phyloP scores from a whole-genome alignment of 2,797 vertebrate species.

The Kryptopterus vitreolus region DNA sequence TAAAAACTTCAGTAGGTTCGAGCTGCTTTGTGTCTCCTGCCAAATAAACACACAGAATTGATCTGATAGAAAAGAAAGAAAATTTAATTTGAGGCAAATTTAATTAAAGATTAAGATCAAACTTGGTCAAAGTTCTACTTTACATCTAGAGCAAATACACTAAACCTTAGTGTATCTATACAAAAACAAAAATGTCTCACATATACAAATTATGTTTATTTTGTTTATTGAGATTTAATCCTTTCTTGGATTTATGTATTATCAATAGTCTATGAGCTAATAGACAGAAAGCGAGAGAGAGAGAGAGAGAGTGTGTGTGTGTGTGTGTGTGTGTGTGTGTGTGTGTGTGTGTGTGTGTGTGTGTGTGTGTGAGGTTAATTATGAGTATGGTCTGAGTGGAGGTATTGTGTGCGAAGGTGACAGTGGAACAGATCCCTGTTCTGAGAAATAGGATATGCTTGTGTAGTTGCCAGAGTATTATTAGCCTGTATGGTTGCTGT shows the following conservation, averaged over 20 bases:
- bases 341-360: conserved; percentile 2
- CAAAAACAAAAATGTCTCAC: background rate
- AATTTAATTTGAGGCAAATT: background rate
- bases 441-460: conserved; percentile 61
- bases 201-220: background rate
- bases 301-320: background rate
- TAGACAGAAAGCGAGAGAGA: background rate
- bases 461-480: conserved; percentile 55
- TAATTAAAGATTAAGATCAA: background rate
- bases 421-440: conserved; percentile 62
- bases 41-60: background rate
- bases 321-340: background rate
- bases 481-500: conserved; percentile 59
- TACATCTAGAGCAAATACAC: background rate
- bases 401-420: conserved; percentile 61
- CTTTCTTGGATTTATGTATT: background rate
- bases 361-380: conserved; percentile 35
- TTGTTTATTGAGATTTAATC: too few relatives aligned
- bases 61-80: background rate
- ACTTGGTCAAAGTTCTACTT: background rate
- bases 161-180: background rate
- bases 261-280: background rate
- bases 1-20: background rate
- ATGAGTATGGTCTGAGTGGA: conserved; percentile 49
- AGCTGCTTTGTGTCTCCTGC: background rate